Evolutionary conservation across 2,113 vertebrate species (phyloP).

Genomic region (Crotalus viridis): DNA sequence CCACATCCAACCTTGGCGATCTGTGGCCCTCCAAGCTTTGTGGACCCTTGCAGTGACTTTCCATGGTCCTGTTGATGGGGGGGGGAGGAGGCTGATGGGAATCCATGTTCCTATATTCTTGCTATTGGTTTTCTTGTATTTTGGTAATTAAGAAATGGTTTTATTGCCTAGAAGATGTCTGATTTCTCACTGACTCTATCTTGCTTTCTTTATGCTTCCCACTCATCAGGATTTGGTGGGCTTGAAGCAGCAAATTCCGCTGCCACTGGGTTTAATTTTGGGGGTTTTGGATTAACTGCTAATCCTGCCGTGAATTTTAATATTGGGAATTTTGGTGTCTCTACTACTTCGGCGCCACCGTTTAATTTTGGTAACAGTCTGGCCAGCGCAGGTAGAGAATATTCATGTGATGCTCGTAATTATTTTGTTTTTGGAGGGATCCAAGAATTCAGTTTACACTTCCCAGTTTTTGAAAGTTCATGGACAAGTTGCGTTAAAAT

Average conservation of each 20-base stretch:
- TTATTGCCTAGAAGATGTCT: constrained; percentile 30
- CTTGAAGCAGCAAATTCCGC: constrained; percentile 90
- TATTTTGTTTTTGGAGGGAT: constrained; percentile 62
- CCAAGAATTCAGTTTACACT: constrained; percentile 69
- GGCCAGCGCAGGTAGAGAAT: constrained; percentile 93
- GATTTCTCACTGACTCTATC: constrained; percentile 67
- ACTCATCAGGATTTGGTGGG: constrained; percentile 95
- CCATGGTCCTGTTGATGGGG: background rate
- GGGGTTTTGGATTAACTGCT: constrained; percentile 95
- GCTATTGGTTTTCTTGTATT: background rate
- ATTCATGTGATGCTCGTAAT: constrained; percentile 50
- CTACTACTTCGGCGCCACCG: constrained; percentile 85
- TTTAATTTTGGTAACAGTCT: constrained; percentile 99
- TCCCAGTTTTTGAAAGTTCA: background rate
- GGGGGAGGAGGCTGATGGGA: background rate
- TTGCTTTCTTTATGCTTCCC: constrained; percentile 74
- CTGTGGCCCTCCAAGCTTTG: background rate
- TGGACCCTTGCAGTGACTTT: background rate
- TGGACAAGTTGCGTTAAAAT: background rate
- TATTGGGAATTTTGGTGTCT: constrained; percentile 93
- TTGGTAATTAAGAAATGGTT: constrained; percentile 25
- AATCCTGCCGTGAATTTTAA: constrained; percentile 95
- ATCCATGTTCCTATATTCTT: background rate
- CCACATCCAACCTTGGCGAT: too few relatives aligned
- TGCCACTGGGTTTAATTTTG: constrained; percentile 97